These are phyloP conservation scores for Callimorpha dominula DNA, from an alignment of 2,888 invertebrate species.

Conservation along the genomic window DNA sequence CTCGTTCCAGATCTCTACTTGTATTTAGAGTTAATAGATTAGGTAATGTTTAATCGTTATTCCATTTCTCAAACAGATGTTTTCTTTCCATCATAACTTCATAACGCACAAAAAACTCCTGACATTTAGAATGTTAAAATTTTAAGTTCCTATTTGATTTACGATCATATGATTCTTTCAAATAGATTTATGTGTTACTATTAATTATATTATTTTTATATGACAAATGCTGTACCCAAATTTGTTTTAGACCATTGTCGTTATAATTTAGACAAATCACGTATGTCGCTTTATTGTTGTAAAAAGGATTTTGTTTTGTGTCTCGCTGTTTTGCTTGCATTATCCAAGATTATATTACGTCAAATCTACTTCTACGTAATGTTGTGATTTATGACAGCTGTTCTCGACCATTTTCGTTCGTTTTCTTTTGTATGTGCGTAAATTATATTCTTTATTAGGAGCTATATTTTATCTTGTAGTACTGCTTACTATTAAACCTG, in stretches of 20 bases:
- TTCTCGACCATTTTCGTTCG: constrained; percentile 16
- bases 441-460: constrained; percentile 28
- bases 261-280: constrained; percentile 43
- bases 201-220: constrained; percentile 29
- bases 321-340: constrained; percentile 30
- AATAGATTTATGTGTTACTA: constrained; percentile 47
- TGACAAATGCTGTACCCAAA: constrained; percentile 37
- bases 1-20: not conserved
- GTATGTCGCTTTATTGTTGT: constrained; percentile 32
- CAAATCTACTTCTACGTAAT: constrained; percentile 42
- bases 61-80: constrained; percentile 38
- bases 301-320: constrained; percentile 32
- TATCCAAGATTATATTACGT: constrained; percentile 45
- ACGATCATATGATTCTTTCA: constrained; percentile 44
- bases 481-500: not conserved
- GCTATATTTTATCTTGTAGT: constrained; percentile 11
- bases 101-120: constrained; percentile 29
- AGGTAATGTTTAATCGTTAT: not conserved
- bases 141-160: constrained; percentile 48
- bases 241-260: constrained; percentile 31
- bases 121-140: constrained; percentile 43
- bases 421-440: constrained; percentile 16
- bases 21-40: constrained; percentile 13
- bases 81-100: constrained; percentile 29
- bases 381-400: constrained; percentile 41